Evolutionary conservation across 2,797 vertebrate species (phyloP).

Genomic region (Schizopygopsis pylzovi): DNA sequence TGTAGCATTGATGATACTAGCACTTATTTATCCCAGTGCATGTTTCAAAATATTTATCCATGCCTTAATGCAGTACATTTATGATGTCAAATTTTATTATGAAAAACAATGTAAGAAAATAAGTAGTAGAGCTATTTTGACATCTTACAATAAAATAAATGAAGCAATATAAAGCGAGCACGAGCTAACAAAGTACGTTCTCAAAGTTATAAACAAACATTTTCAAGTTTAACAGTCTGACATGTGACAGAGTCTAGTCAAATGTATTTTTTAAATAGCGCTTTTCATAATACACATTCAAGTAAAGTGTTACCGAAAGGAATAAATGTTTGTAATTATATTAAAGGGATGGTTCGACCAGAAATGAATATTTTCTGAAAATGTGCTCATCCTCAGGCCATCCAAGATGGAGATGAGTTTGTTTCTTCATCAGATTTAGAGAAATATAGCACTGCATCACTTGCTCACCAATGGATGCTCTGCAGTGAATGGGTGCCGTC

Average conservation of each 20-base stretch:
- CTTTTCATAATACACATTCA: neutral
- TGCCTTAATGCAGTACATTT: neutral
- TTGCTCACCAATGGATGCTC: neutral
- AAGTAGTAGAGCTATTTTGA: neutral
- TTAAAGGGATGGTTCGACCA: neutral
- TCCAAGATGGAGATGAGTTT: neutral
- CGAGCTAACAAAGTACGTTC: neutral
- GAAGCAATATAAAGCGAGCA: neutral
- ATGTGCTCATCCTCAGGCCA: neutral
- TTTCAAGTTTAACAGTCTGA: neutral
- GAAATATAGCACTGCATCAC: neutral
- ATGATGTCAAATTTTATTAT: neutral
- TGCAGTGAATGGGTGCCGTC: neutral
- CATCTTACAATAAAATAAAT: neutral
- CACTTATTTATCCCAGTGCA: neutral
- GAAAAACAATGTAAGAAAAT: neutral
- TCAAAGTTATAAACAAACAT: neutral
- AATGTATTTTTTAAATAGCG: neutral
- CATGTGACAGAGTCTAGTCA: neutral
- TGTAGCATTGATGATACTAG: neutral
- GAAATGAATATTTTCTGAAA: neutral
- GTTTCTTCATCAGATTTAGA: neutral
- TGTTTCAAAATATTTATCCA: neutral
- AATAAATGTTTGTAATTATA: neutral
- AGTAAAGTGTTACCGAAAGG: neutral